Evolutionary conservation across 2,888 invertebrate species (phyloP).

Genomic region (Amaurobius ferox): DNA sequence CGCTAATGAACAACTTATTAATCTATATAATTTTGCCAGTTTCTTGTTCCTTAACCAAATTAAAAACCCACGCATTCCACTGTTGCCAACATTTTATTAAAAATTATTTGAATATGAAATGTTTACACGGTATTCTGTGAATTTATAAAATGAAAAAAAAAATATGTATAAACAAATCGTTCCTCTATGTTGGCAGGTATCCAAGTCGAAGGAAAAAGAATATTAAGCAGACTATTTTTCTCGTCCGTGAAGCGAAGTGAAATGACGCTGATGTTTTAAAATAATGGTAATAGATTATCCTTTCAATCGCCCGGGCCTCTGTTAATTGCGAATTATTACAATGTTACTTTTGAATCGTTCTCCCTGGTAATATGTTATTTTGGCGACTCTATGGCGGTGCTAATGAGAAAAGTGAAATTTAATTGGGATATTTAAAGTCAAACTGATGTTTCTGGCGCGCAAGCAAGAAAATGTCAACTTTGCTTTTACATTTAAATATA

Average conservation of each 20-base stretch:
- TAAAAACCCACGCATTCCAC: not conserved
- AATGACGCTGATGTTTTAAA: slow-evolving; percentile 16
- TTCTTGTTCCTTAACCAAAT: not conserved
- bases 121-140: not conserved
- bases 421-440: not conserved
- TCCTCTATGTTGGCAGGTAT: not conserved
- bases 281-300: not conserved
- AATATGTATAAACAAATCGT: slow-evolving; percentile 1
- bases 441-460: not conserved
- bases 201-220: slow-evolving; percentile 4
- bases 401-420: not conserved
- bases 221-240: slow-evolving; percentile 16
- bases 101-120: not conserved
- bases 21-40: too few relatives aligned
- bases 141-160: not conserved
- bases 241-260: not conserved
- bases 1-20: too few relatives aligned
- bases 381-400: not conserved
- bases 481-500: not conserved
- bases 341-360: not conserved
- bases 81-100: not conserved
- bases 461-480: not conserved
- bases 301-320: not conserved
- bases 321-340: not conserved
- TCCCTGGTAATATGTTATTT: not conserved